These are phyloP conservation scores for Ranitomeya imitator DNA, from an alignment of 2,113 vertebrate genomes.

Conservation along the genomic window DNA sequence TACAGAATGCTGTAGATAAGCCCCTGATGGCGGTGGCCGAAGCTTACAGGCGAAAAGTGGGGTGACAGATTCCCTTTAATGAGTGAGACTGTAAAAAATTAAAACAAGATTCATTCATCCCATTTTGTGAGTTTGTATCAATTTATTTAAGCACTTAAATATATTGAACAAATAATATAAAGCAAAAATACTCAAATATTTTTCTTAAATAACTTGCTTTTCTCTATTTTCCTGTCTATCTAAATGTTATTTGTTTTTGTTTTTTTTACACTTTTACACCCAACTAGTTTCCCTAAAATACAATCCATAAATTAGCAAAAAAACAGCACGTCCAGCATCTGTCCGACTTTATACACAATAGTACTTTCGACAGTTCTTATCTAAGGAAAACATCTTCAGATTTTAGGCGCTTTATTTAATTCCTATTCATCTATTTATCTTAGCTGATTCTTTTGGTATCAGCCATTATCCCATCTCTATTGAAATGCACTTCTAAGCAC, in stretches of 20 bases:
- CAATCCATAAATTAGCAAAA: background rate
- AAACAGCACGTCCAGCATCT: background rate
- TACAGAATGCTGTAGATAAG: too few relatives aligned
- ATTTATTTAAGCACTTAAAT: too few relatives aligned
- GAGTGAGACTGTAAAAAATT: too few relatives aligned
- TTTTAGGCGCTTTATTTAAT: constrained; percentile 64
- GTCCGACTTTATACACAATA: background rate
- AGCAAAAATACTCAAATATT: too few relatives aligned
- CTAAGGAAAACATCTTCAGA: background rate
- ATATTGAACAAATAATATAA: too few relatives aligned
- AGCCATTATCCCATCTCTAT: constrained; percentile 64
- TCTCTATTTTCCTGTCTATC: background rate
- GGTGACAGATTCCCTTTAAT: too few relatives aligned
- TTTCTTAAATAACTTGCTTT: too few relatives aligned
- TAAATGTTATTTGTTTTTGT: background rate
- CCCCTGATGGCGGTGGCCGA: too few relatives aligned
- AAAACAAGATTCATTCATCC: too few relatives aligned
- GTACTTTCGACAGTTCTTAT: constrained; percentile 5
- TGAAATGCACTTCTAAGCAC: constrained; percentile 60
- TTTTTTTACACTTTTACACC: background rate
- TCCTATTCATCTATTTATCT: constrained; percentile 65
- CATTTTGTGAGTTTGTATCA: too few relatives aligned
- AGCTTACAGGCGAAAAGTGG: too few relatives aligned
- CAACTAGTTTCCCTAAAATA: constrained; percentile 4
- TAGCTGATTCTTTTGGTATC: constrained; percentile 63